Base-by-base conservation (phyloP, 2,888 invertebrate species). In the Chrysolina haemoptera region DNA sequence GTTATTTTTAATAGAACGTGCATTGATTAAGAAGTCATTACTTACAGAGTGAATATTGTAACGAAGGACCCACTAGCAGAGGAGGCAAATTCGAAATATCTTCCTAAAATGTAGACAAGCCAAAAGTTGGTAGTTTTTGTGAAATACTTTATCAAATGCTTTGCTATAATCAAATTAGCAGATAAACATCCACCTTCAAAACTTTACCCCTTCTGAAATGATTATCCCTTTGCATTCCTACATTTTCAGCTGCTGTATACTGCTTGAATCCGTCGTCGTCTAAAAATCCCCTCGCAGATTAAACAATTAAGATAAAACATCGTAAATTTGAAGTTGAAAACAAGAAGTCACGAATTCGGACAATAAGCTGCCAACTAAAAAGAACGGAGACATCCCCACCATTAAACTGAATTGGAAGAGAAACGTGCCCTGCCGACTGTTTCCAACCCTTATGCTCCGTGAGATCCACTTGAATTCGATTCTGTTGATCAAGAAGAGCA, bases 231-330 rank as follows among this genome's bases (percentile, higher is more conserved):
- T 8, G 43, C 43, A 20, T 12, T 22, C 10, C 22, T 27, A 11
- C 35, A 18, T 50, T 22, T 66, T 46, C n/a, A 20, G 11, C 50
- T 27, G 18, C 50, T 48, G 48, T 66, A 27, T 55, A 53, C 53
- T 40, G 27, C 20, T 16, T 4, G 22, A 66, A 16, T 14, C 53
- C 14, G 40, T 40, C 66, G 53, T 66, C 50, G 40, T 14, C 70
- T 27, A 50, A 70, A 77, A 78, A 80, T 79, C 68, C 73, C 77
- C 68, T 71, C 77, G 72, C 68, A 76, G 80, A 79, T 80, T 78
- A 79, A 80, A 80, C 80, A 80, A 80, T 80, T 80, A 80, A 80
- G 80, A 80, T 80, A 80, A 79, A 78, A 76, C 77, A 76, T 78
- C 80, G 80, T 80, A 80, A 80, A 80, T 80, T 79, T 76, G 62